A percentile compares a stretch with the other conserved stretches of the same genome.
Evolutionary conservation across 2,888 invertebrate species (phyloP).

Genomic region (Drosophila percnosoma): DNA sequence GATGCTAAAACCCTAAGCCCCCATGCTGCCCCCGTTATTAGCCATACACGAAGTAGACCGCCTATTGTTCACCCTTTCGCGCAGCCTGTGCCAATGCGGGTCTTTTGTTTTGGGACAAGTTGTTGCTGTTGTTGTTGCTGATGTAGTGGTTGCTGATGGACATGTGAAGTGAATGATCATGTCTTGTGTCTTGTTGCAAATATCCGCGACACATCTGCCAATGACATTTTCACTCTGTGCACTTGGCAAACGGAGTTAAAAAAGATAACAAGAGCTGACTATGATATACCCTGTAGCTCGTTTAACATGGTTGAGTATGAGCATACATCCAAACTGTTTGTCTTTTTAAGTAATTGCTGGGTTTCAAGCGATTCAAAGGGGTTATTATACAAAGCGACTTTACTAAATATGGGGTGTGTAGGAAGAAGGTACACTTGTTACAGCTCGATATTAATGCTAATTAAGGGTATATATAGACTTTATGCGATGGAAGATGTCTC

Average conservation of each 20-base stretch:
- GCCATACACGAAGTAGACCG: slow-evolving; percentile 8
- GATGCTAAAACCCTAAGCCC: slow-evolving; percentile 19
- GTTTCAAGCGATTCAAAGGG: neutral
- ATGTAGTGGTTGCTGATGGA: slow-evolving; percentile 16
- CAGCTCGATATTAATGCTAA: neutral
- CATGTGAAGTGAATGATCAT: slow-evolving; percentile 35
- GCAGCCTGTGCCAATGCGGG: slow-evolving; percentile 47
- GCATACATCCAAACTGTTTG: neutral
- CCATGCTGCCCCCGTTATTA: neutral
- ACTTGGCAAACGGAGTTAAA: slow-evolving; percentile 48
- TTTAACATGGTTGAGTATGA: neutral
- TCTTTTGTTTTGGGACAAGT: slow-evolving; percentile 48
- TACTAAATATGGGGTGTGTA: neutral
- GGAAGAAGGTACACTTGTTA: neutral
- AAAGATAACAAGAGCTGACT: neutral
- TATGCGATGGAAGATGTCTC: neutral
- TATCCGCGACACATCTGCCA: slow-evolving; percentile 78
- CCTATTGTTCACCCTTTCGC: slow-evolving; percentile 36
- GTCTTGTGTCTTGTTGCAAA: slow-evolving; percentile 52
- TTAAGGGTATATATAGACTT: neutral
- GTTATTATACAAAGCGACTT: too few species aligned
- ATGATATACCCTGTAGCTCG: neutral
- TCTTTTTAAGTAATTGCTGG: neutral
- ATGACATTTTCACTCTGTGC: slow-evolving; percentile 76
- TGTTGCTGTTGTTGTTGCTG: slow-evolving; percentile 10